Percentiles rank a stretch among this genome's conserved stretches.
These are phyloP conservation scores for Pocillopora verrucosa DNA, from an alignment of 64 coral and sea anemone species.

Conservation along the genomic window DNA sequence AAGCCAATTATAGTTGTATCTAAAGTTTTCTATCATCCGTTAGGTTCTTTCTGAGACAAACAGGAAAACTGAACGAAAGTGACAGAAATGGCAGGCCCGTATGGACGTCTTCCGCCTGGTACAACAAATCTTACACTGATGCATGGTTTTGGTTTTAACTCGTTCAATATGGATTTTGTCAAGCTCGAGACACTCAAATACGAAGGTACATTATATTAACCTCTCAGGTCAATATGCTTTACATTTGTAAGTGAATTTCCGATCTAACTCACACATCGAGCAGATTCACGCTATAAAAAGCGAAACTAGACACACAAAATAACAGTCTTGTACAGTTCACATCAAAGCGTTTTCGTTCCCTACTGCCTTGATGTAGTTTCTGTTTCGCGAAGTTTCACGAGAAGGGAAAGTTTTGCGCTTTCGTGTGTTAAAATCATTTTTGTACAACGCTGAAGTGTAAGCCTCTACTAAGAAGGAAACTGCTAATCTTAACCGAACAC, in stretches of 20 bases:
- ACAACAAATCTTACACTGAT: not conserved
- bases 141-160: not conserved
- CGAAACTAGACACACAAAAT: not conserved
- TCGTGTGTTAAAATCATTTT: not conserved
- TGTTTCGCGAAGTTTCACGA: not conserved
- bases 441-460: not conserved
- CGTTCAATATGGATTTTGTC: not conserved
- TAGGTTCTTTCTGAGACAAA: not conserved
- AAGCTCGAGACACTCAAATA: not conserved
- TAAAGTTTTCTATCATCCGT: not conserved
- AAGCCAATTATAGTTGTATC: not conserved
- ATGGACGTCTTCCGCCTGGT: not conserved
- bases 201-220: not conserved
- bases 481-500: conserved; percentile 20
- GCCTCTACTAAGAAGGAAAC: not conserved
- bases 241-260: conserved; percentile 23
- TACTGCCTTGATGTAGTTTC: too few species aligned
- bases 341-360: not conserved
- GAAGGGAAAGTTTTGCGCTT: not conserved
- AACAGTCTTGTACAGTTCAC: not conserved
- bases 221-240: not conserved
- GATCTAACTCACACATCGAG: not conserved
- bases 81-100: not conserved
- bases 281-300: conserved; percentile 12
- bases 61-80: not conserved